phyloP scores from a whole-genome alignment of 2,888 invertebrate genomes.

The Cyrtodaria siliqua region DNA sequence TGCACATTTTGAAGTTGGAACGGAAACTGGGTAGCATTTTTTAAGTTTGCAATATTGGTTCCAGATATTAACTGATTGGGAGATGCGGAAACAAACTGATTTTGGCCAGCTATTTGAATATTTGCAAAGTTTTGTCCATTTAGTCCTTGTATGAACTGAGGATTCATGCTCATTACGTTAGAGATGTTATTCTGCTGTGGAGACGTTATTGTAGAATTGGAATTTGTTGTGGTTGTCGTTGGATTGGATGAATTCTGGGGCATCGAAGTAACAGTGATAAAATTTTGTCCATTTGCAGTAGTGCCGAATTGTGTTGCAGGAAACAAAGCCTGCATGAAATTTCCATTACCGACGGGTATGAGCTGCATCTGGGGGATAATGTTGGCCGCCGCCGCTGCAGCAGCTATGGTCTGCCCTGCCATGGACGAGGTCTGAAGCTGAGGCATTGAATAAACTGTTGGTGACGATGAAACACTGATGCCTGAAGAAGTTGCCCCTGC shows the following conservation, averaged over 20 bases:
- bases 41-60: slow-evolving; percentile 71
- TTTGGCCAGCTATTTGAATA: slow-evolving; percentile 72
- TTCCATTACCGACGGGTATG: slow-evolving; percentile 71
- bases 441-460: slow-evolving; percentile 44
- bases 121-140: slow-evolving; percentile 71
- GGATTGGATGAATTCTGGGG: slow-evolving; percentile 61
- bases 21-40: slow-evolving; percentile 70
- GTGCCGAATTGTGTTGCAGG: slow-evolving; percentile 61
- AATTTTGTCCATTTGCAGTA: slow-evolving; percentile 27
- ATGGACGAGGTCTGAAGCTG: slow-evolving; percentile 47
- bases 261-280: slow-evolving; percentile 62
- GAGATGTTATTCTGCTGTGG: slow-evolving; percentile 55
- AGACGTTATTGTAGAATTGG: slow-evolving; percentile 70
- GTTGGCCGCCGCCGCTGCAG: slow-evolving; percentile 67
- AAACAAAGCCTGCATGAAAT: slow-evolving; percentile 71
- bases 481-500: slow-evolving; percentile 26
- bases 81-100: slow-evolving; percentile 68
- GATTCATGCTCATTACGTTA: slow-evolving; percentile 59
- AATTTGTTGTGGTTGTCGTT: slow-evolving; percentile 65
- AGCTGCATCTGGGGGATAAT: slow-evolving; percentile 72
- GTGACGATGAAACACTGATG: slow-evolving; percentile 9
- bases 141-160: slow-evolving; percentile 73
- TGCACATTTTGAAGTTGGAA: slow-evolving; percentile 80
- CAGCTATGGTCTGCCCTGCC: slow-evolving; percentile 67
- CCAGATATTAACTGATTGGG: slow-evolving; percentile 74